phyloP scores from a whole-genome alignment of 2,797 vertebrate genomes.

The Coranthus polyacanthus region DNA sequence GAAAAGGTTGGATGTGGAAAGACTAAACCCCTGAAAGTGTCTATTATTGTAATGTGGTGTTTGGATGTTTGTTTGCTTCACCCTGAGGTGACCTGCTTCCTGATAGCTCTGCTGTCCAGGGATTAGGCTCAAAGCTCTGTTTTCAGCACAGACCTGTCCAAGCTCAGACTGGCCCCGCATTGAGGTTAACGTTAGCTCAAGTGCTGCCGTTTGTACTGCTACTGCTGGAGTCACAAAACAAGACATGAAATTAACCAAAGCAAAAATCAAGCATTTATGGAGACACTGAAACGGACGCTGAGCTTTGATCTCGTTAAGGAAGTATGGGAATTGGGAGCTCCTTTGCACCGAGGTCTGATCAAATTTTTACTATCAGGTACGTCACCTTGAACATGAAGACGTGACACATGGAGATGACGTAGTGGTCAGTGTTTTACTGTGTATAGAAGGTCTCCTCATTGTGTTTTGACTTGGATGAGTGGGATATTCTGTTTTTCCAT shows the following conservation, averaged over 20 bases:
- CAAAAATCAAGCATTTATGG: conserved; percentile 9
- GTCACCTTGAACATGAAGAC: conserved; percentile 47
- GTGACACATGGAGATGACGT: background rate
- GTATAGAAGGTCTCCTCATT: no score
- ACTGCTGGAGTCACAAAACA: background rate
- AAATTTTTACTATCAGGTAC: conserved; percentile 91
- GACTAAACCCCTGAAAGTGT: no score
- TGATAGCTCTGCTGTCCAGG: conserved; percentile 67
- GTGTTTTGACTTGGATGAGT: no score
- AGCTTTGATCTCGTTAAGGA: conserved; percentile 63
- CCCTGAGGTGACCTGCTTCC: no score
- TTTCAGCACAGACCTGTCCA: conserved; percentile 49
- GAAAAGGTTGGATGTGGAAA: no score
- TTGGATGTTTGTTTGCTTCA: no score
- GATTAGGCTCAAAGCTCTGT: conserved; percentile 78
- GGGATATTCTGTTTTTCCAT: no score
- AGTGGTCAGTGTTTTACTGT: no score
- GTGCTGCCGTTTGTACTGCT: no score
- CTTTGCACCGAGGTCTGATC: conserved; percentile 89
- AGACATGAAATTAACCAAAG: conserved; percentile 27
- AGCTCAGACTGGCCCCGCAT: conserved; percentile 42
- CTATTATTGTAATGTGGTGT: no score
- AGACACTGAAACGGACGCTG: conserved; percentile 57
- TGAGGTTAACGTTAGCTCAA: conserved; percentile 67
- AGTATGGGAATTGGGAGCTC: conserved; percentile 91